Conservation (phyloP, 1,140 invertebrate genomes). For the Eupristina koningsbergeri region DNA sequence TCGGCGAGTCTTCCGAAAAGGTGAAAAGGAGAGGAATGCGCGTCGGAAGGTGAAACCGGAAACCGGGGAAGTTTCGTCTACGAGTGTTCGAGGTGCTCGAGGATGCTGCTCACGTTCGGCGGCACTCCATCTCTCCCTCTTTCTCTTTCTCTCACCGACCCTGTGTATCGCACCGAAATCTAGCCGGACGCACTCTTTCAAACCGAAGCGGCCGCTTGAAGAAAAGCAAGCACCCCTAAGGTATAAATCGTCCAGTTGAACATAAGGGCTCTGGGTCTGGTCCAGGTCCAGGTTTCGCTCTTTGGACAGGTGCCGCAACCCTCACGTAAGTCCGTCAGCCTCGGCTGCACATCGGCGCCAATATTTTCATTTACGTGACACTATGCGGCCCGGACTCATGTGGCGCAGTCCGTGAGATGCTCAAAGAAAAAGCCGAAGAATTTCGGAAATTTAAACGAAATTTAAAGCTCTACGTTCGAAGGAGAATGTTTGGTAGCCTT, state of each 20-base stretch:
- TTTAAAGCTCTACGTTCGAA: background rate
- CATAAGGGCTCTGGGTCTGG: background rate
- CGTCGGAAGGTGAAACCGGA: conserved; percentile 42
- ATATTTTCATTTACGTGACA: conserved; percentile 48
- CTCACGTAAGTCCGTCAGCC: background rate
- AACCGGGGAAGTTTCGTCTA: background rate
- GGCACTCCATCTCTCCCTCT: conserved; percentile 20
- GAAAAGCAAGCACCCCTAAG: conserved; percentile 15
- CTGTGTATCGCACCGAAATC: conserved; percentile 41
- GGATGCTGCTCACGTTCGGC: conserved; percentile 40
- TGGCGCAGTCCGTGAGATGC: background rate
- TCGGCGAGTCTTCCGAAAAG: background rate
- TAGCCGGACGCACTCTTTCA: conserved; percentile 13
- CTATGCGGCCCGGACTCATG: too few relatives aligned
- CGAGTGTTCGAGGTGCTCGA: background rate
- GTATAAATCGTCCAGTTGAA: conserved; percentile 19
- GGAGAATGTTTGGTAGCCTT: background rate
- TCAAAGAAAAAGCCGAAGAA: background rate
- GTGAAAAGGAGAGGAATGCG: background rate
- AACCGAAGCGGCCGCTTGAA: background rate
- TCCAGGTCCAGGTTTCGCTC: too few relatives aligned
- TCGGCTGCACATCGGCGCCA: conserved; percentile 30
- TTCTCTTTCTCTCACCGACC: conserved; percentile 14
- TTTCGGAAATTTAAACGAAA: conserved; percentile 12
- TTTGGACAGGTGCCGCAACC: conserved; percentile 3